These are phyloP conservation scores for Idaea aversata DNA, from an alignment of 2,888 invertebrate genomes.

Conservation along the genomic window DNA sequence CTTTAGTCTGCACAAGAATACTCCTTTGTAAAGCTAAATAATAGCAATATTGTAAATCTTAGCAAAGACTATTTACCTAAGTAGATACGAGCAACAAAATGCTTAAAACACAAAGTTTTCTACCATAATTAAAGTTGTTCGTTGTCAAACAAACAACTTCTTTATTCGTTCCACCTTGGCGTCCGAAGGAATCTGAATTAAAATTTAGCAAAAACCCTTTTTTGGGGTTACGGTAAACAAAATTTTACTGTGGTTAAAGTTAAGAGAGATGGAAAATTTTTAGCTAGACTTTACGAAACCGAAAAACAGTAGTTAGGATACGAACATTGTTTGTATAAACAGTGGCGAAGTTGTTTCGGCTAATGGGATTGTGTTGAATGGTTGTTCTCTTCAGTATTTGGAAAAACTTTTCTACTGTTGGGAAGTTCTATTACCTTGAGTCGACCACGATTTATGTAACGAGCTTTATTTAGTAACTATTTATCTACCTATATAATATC, in stretches of 20 bases:
- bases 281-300: too few relatives aligned
- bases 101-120: conserved; percentile 24
- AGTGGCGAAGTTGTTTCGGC: background rate
- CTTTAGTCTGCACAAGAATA: conserved; percentile 12
- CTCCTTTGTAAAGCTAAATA: conserved; percentile 19
- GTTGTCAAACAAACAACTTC: conserved; percentile 42
- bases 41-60: conserved; percentile 6
- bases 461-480: too few relatives aligned
- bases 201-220: conserved; percentile 58
- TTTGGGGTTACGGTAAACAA: conserved; percentile 44
- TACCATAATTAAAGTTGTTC: conserved; percentile 47
- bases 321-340: too few relatives aligned
- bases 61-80: background rate
- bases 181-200: conserved; percentile 48
- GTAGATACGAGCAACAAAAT: conserved; percentile 15
- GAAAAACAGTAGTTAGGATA: too few relatives aligned
- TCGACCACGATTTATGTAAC: too few relatives aligned
- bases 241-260: conserved; percentile 29
- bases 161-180: conserved; percentile 52
- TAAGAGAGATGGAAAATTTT: conserved; percentile 6
- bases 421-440: too few relatives aligned
- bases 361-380: background rate
- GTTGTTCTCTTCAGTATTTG: background rate
- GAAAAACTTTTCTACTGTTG: too few relatives aligned
- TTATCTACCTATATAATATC: too few relatives aligned